Base-by-base conservation (phyloP, 2,797 vertebrate species). In the Toxotes lorentzi region DNA sequence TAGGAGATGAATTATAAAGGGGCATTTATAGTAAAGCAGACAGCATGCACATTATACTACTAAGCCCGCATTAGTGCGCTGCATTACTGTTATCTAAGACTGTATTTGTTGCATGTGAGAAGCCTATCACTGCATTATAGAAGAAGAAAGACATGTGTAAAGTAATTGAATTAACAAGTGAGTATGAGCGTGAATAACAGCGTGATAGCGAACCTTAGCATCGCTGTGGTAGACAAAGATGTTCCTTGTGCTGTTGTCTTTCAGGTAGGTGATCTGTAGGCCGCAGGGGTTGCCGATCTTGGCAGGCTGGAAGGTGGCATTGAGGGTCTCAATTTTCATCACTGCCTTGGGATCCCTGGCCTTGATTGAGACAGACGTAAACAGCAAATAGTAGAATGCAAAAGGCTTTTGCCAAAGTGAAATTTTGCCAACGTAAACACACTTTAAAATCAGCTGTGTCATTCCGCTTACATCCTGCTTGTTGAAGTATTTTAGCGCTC, bases 231-330 rank as follows among this genome's bases (percentile, higher is more conserved):
- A 99, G 53, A 99, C 95, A 50, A 99, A 99, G 92, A 99, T 97
- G 88, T 99, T 99, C 73, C 98, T 95, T 75, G 98, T 99, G 95
- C 98, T 99, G 83, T 99, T 99, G 95, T 99, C 98, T 91, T 97
- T 98, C 93, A 99, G 84, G 94, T 99, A 98, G 51, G 98, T 99
- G 92, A 99, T 97, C 94, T 99, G 98, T 78, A 99, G 95, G 5
- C 98, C 98, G 0, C 97, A 96, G 0, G 97, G 97, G 91, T 98
- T 98, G 62, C 98, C 98, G 0, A 99, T 98, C 89, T 99, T 99
- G 21, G 95, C 94, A 0, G 98, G 98, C 86, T 99, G 98, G 93
- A 99, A 99, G 66, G 97, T 98, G 0, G 98, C 98, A 0, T 99
- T 99, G 34, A 99, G 94, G 13, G 97, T 97, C 62, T 99, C 97